These are phyloP conservation scores for Lymantria monacha DNA, from an alignment of 2,888 invertebrate species.

Conservation along the genomic window DNA sequence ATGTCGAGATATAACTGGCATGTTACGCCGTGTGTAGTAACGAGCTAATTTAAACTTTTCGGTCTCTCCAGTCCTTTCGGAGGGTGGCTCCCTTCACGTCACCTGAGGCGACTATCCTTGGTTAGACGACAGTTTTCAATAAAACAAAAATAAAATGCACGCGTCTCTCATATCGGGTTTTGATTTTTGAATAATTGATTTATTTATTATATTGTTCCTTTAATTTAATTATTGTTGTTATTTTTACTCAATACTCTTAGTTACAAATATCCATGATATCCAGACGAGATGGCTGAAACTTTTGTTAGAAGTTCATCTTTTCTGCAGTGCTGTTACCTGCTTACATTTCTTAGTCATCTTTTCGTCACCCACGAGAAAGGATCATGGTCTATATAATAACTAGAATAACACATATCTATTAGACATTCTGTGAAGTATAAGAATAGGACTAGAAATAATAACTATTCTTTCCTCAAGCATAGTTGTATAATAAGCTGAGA, in stretches of 20 bases:
- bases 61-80: constrained; percentile 60
- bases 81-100: constrained; percentile 62
- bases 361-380: too few relatives aligned
- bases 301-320: too few relatives aligned
- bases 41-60: constrained; percentile 83
- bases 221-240: constrained; percentile 3
- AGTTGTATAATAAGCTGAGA: too few relatives aligned
- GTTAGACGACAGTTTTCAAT: constrained; percentile 63
- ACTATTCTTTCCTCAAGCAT: too few relatives aligned
- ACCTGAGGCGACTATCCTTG: constrained; percentile 72
- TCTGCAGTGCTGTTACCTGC: too few relatives aligned
- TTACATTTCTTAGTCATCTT: too few relatives aligned
- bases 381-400: too few relatives aligned
- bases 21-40: constrained; percentile 73
- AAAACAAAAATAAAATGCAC: constrained; percentile 53
- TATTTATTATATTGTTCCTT: constrained; percentile 11
- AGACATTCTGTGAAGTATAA: too few relatives aligned
- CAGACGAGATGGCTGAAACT: too few relatives aligned
- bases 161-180: constrained; percentile 34
- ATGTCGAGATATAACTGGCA: constrained; percentile 65
- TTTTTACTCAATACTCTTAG: neutral
- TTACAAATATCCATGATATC: too few relatives aligned
- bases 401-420: too few relatives aligned
- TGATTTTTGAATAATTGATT: constrained; percentile 24
- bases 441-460: too few relatives aligned